A percentile compares a stretch with the other conserved stretches of the same genome.
Conservation (phyloP, 2,113 vertebrate species). For the Oenanthe oenanthe region DNA sequence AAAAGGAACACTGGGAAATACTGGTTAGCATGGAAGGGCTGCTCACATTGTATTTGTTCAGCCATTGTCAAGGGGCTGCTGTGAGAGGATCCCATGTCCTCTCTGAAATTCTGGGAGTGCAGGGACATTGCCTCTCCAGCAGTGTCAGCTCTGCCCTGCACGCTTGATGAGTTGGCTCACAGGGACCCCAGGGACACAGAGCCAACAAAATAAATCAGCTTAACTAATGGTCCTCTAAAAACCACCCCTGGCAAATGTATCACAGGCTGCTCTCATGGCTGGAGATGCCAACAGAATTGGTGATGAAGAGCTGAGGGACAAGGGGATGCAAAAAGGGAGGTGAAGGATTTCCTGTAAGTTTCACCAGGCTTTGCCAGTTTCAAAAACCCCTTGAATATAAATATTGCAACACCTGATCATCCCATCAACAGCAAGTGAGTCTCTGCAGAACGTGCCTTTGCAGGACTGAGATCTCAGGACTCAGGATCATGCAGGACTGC, state of each 20-base stretch:
- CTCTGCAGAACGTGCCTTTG: background rate
- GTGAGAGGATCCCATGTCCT: background rate
- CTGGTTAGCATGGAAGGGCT: background rate
- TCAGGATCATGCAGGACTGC: too few species aligned
- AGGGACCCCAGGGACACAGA: background rate
- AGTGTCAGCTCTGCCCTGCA: background rate
- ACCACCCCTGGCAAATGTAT: background rate
- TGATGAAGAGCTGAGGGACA: background rate
- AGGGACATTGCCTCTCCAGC: accelerated
- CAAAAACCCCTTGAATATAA: background rate
- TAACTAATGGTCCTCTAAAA: background rate
- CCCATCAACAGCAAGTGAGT: background rate
- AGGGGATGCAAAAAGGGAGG: background rate
- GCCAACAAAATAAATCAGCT: constrained; percentile 3
- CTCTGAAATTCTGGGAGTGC: background rate
- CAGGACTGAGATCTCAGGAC: background rate
- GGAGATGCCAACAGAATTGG: accelerated
- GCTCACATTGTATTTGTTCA: background rate
- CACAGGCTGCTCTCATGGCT: background rate
- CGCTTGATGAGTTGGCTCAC: background rate
- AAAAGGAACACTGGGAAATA: background rate
- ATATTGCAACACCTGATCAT: accelerated
- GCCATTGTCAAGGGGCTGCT: background rate
- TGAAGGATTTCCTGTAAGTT: background rate
- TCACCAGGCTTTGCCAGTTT: background rate